Evolutionary conservation across 2,797 vertebrate species (phyloP), one percentile per base, ranked within the genome.

Genomic region (Myotis findleyi): DNA sequence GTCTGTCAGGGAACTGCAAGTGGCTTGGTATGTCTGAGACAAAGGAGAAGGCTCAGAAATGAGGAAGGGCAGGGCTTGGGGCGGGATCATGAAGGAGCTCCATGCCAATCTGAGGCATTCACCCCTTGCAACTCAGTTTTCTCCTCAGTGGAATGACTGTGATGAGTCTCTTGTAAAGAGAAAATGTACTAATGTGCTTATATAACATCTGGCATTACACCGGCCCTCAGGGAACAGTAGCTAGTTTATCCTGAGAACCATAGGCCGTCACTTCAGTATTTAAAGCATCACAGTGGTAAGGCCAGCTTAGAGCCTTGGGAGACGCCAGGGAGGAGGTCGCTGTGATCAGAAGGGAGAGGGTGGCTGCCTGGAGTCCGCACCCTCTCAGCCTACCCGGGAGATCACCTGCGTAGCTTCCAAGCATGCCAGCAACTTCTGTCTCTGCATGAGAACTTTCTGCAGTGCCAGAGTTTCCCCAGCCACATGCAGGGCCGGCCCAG

Each of bases 401-500:
- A 21, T 71, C 89, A 49, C 75, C 79, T 49, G 75, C 20, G 18
- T 14, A 16, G 47, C 75, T 57, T 66, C 3, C 30, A 41, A 33
- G 44, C 4, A 2, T 49, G 18, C 47, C 47, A 51, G 53, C 5
- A 86, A 27, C 12, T 38, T 80, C 2, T 10, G 20, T 59, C 68
- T 71, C 57, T 69, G 17, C 90, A 53, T 41, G 76, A 93, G 44
- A 75, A 79, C 44, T 75, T 76, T 25, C 75, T 77, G 57, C 23
- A 23, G 62, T 25, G 16, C 16, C 33, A n/a, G 25, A 9, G 36
- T 41, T 41, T 81, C 11, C 75, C 69, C 25, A 14, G 30, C 23
- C 80, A 33, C 0, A 0, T 18, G 41, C 73, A 81, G 17, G 36
- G 5, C 17, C 3, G 38, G 30, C 18, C 69, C 76, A 55, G 38